Percentiles rank a stretch among this genome's conserved stretches.
phyloP scores from a whole-genome alignment of 2,113 vertebrate genomes.

The Rhinolophus sinicus region DNA sequence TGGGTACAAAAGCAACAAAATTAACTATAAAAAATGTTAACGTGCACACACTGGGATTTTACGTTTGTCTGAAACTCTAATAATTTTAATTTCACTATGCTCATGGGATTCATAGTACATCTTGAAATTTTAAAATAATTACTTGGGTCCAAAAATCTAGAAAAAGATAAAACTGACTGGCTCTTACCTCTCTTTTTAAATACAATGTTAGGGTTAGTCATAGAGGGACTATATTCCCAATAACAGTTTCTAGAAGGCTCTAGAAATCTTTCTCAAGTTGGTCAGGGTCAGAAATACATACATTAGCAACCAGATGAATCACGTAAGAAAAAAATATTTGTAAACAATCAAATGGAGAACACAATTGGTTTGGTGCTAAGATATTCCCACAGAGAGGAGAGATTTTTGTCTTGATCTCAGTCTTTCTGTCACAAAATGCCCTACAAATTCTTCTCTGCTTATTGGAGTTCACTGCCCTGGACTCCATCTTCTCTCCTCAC shows the following conservation, averaged over 20 bases:
- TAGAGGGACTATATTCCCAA: background rate
- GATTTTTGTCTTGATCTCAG: background rate
- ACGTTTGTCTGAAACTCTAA: slow-evolving; percentile 36
- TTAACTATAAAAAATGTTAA: background rate
- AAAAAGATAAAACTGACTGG: background rate
- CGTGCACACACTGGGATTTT: background rate
- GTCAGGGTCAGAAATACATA: background rate
- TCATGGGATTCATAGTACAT: background rate
- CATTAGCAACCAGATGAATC: background rate
- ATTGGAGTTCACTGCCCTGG: background rate
- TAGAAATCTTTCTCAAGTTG: background rate
- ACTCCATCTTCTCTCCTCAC: background rate
- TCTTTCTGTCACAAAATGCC: background rate
- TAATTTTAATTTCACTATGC: background rate
- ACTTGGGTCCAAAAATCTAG: background rate
- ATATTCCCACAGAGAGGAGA: background rate
- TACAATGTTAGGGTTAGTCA: background rate
- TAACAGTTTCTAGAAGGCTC: background rate
- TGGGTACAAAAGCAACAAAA: background rate
- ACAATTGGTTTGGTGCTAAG: background rate
- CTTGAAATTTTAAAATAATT: background rate
- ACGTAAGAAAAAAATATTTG: background rate
- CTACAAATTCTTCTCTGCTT: background rate
- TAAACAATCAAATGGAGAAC: background rate
- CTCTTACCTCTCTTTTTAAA: background rate